phyloP scores from a whole-genome alignment of 2,888 invertebrate genomes.

The Harpalus rubripes region DNA sequence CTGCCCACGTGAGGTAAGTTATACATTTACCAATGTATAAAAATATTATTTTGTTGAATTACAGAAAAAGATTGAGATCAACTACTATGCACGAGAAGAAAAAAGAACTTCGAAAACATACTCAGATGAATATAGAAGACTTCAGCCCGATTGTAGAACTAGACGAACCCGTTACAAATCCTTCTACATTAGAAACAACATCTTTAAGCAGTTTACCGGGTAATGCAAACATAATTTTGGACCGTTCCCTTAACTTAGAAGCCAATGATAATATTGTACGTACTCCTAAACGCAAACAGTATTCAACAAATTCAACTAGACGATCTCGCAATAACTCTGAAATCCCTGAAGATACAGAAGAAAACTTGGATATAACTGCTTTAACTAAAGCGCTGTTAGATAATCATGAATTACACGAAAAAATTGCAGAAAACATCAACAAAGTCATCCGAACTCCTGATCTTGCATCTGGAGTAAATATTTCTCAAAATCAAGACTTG shows the following conservation, averaged over 20 bases:
- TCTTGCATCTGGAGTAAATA: not conserved
- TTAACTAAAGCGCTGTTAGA: conserved; percentile 78
- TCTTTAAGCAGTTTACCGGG: conserved; percentile 70
- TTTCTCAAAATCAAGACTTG: conserved; percentile 12
- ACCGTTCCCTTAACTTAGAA: conserved; percentile 15
- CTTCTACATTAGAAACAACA: conserved; percentile 68
- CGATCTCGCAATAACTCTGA: conserved; percentile 63
- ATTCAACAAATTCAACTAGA: conserved; percentile 30
- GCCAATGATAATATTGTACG: conserved; percentile 30
- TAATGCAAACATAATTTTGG: conserved; percentile 60
- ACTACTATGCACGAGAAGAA: conserved; percentile 36
- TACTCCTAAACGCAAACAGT: conserved; percentile 61
- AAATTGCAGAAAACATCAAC: conserved; percentile 80
- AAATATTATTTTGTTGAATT: conserved; percentile 13
- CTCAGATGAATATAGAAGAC: conserved; percentile 24
- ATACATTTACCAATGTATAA: too few relatives aligned
- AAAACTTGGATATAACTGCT: conserved; percentile 63
- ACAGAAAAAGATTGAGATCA: conserved; percentile 55
- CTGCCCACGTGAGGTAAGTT: conserved; percentile 61
- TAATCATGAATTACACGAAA: conserved; percentile 79
- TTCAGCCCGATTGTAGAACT: conserved; percentile 13
- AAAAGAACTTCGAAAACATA: conserved; percentile 37
- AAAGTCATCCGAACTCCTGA: conserved; percentile 74
- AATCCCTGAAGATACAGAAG: conserved; percentile 62
- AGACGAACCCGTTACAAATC: conserved; percentile 20